Base-by-base conservation (phyloP, 2,888 invertebrate genomes). In the Drosophila infuscata region DNA sequence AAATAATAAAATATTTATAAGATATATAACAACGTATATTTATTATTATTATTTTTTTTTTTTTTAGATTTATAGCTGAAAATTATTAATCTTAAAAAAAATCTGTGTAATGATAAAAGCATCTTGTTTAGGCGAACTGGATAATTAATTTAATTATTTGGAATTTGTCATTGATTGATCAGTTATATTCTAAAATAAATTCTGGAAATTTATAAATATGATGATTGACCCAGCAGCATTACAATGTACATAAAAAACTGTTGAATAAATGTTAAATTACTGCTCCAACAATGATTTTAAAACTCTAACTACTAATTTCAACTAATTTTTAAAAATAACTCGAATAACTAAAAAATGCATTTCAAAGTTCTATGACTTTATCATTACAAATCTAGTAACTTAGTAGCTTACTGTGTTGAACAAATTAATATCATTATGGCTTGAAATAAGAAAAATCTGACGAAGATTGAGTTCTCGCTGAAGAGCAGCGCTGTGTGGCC, bases 381-480 rank as follows among this genome's bases (percentile, higher is more conserved):
- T 25, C 46, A 46, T 25, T 46, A 25, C 8, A 15, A 46, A 25
- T 25, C 25, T 25, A 8, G 25, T 25, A 46, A 25, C 46, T 46
- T 25, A 1, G 46, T 20, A 46, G 46, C 46, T 25, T 0, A 15
- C 0, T 25, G 7, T 15, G 46, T 15, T 15, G 20, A 20, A 20
- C 2, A 20, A 46, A 15, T 46, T 2, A 20, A n/a, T 15, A 20
- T 46, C 7, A 20, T 20, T 1, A 20, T 43, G 11, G 43, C 3
- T 9, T n/a, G 41, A n/a, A n/a, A 41, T n/a, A 41, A n/a, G 41
- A 25, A 6, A 17, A 38, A 8, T 36, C 54, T n/a, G 36, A 36
- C 12, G 29, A 38, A n/a, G 56, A 56, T 56, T 56, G 56, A 56
- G 56, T 38, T 56, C 17, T 5, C 1, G 36, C 15, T 46, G 0